Base-by-base conservation (phyloP, 2,797 vertebrate genomes). In the Chrosomus eos region DNA sequence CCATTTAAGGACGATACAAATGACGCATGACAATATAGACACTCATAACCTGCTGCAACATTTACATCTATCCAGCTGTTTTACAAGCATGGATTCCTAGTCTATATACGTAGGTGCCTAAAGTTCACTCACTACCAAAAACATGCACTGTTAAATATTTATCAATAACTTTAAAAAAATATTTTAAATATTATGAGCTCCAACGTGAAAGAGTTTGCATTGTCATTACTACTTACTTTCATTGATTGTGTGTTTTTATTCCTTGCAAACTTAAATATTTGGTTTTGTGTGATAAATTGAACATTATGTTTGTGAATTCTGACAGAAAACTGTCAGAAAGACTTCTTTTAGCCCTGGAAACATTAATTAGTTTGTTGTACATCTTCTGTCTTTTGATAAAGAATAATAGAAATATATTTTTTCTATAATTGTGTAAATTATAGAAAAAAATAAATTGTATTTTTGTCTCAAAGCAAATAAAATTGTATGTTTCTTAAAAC, bases 1-100 rank as follows among this genome's bases (percentile, higher is more conserved):
- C 90, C 92, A 93, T 94, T 93, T 91, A 87, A 74, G 84, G 58
- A 66, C 79, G 81, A 85, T 88, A 88, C 89, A 89, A 92, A 73
- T 80, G 60, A 88, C 86, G 91, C 90, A 89, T 86, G 82, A 91
- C 89, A 92, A 80, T 83, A 66, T 85, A 86, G 90, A 78, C 89
- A 78, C 89, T 90, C 89, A 90, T 86, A 89, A 87, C 89, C 90
- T 89, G 80, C 90, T 84, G 88, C 86, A 87, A 81, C 87, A 87
- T 86, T 89, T 89, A 89, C 86, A 89, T 87, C 86, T 86, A 86
- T 87, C 85, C 74, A 82, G 76, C 83, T 80, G 83, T 80, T 80
- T 80, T 14, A 85, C 28, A 72, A 80, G n/a, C 72, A 62, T 43
- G 36, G 87, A 89, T 87, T 62, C 14, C 36, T 18, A 36, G 26